Evolutionary conservation across 2,113 vertebrate species (phyloP).

Genomic region (Nerophis lumbriciformis): DNA sequence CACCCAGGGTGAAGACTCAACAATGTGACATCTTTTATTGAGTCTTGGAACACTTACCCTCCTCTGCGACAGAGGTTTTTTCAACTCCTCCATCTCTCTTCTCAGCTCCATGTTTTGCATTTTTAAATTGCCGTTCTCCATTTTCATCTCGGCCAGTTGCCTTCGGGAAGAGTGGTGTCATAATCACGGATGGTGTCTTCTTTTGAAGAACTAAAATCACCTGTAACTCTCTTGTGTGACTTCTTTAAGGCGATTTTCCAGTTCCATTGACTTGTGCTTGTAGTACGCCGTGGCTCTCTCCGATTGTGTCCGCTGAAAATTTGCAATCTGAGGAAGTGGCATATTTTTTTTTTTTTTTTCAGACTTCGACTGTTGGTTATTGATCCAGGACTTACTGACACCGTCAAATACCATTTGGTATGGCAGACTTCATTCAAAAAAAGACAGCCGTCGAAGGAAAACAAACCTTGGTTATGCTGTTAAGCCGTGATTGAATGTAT

Average conservation of each 20-base stretch:
- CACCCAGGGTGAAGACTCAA: neutral
- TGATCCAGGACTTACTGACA: neutral
- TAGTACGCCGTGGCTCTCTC: conserved; percentile 71
- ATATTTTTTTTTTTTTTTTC: too few relatives aligned
- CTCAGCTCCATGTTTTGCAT: conserved; percentile 68
- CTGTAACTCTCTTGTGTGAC: conserved; percentile 67
- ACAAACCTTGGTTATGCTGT: conserved; percentile 76
- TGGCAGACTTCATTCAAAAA: neutral
- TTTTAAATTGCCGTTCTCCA: conserved; percentile 77
- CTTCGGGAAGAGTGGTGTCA: conserved; percentile 21
- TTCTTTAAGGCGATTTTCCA: conserved; percentile 73
- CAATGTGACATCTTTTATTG: neutral
- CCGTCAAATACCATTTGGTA: too few relatives aligned
- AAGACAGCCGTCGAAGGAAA: neutral
- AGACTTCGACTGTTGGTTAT: neutral
- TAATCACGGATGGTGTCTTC: neutral
- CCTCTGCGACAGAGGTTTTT: conserved; percentile 75
- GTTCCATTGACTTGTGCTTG: conserved; percentile 68
- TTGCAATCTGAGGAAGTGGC: conserved; percentile 67
- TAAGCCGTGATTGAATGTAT: conserved; percentile 69
- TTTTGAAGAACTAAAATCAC: conserved; percentile 27
- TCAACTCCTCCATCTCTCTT: conserved; percentile 77
- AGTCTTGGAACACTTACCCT: conserved; percentile 63
- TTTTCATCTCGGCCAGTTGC: conserved; percentile 72
- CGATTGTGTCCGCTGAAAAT: conserved; percentile 79